Conservation (phyloP, 2,888 invertebrate genomes). For the Watsonalla binaria region DNA sequence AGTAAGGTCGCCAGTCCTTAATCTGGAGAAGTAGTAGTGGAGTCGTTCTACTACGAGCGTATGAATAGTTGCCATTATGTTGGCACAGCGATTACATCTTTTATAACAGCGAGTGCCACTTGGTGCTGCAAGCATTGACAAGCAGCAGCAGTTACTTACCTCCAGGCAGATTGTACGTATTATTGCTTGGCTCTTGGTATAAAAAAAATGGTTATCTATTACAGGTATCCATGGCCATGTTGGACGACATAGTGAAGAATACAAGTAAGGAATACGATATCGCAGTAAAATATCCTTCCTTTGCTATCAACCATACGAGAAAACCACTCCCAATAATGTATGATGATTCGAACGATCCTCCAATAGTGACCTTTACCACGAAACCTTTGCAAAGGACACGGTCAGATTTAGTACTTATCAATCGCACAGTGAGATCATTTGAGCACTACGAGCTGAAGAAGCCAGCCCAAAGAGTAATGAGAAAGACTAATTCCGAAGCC, state of each 20-base stretch:
- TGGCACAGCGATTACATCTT: too few species aligned
- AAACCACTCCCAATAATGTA: slow-evolving; percentile 17
- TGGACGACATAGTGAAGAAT: slow-evolving; percentile 74
- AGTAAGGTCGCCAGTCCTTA: too few species aligned
- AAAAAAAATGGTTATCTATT: slow-evolving; percentile 24
- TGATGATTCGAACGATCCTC: slow-evolving; percentile 34
- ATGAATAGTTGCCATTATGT: too few species aligned
- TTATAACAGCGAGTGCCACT: too few species aligned
- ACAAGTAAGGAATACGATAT: slow-evolving; percentile 40
- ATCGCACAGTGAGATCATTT: slow-evolving; percentile 28
- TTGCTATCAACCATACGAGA: slow-evolving; percentile 28
- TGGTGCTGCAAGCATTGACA: too few species aligned
- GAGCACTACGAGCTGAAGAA: slow-evolving; percentile 47
- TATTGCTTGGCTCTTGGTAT: not conserved
- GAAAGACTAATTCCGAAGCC: slow-evolving; percentile 45
- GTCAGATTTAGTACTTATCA: slow-evolving; percentile 46
- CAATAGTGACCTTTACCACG: slow-evolving; percentile 42
- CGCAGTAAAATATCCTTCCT: slow-evolving; percentile 44
- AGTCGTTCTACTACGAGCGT: not conserved
- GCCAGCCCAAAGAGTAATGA: slow-evolving; percentile 36
- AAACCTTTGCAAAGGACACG: slow-evolving; percentile 47
- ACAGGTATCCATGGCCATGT: slow-evolving; percentile 81
- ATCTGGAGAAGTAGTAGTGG: too few species aligned
- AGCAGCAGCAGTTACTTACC: too few species aligned
- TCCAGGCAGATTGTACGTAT: too few species aligned